A percentile compares a stretch with the other conserved stretches of the same genome.
Evolutionary conservation across 2,797 vertebrate genomes (phyloP).

Genomic region (Lagodon rhomboides): DNA sequence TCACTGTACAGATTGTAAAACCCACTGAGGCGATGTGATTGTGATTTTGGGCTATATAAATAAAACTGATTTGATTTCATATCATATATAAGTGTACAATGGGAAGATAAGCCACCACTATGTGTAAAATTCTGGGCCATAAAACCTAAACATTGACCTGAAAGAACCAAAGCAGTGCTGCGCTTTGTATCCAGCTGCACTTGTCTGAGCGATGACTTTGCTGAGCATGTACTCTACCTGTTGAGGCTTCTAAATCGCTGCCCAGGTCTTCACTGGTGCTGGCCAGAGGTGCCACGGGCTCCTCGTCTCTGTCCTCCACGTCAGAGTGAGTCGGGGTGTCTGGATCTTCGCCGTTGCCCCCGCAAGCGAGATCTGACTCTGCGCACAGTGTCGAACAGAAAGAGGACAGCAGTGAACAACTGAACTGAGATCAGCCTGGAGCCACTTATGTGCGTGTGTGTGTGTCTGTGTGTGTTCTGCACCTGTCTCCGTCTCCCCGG

Average conservation of each 20-base stretch:
- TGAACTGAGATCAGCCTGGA: slow-evolving; percentile 38
- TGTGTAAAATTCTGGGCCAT: no score
- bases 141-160: no score
- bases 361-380: slow-evolving; percentile 83
- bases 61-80: no score
- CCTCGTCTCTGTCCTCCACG: slow-evolving; percentile 79
- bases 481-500: slow-evolving; percentile 90
- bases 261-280: slow-evolving; percentile 81
- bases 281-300: slow-evolving; percentile 78
- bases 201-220: not conserved
- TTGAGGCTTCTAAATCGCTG: slow-evolving; percentile 80
- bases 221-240: slow-evolving; percentile 70
- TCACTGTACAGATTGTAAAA: no score
- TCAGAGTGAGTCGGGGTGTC: slow-evolving; percentile 81
- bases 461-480: slow-evolving; percentile 24
- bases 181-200: not conserved
- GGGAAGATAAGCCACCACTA: no score
- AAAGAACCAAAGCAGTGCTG: not conserved
- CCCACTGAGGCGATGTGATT: no score
- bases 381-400: slow-evolving; percentile 19
- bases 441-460: slow-evolving; percentile 9
- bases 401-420: slow-evolving; percentile 26
- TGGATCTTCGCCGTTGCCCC: slow-evolving; percentile 73
- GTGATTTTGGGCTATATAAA: no score
- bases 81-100: no score